These are phyloP conservation scores for Gymnothorax javanicus DNA, from an alignment of 2,797 vertebrate species.

Conservation along the genomic window DNA sequence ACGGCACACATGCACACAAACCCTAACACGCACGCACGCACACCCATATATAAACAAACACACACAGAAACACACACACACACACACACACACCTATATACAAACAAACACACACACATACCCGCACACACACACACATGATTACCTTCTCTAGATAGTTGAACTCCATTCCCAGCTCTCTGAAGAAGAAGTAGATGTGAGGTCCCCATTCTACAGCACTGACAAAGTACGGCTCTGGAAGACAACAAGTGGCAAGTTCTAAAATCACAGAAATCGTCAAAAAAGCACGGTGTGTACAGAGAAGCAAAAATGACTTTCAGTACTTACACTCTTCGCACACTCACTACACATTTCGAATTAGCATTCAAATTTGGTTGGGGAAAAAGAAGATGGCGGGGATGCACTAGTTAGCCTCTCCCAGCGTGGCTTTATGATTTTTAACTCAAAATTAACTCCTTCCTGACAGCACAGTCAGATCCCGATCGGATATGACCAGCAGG, in stretches of 20 bases:
- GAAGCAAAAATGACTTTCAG: too few species aligned
- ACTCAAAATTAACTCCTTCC: too few species aligned
- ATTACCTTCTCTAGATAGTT: slow-evolving; percentile 95
- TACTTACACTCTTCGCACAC: too few species aligned
- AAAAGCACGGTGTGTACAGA: too few species aligned
- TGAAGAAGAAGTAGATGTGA: slow-evolving; percentile 98
- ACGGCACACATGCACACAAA: slow-evolving; percentile 6
- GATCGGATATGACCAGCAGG: too few species aligned
- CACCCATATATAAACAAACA: background rate
- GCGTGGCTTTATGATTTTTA: too few species aligned
- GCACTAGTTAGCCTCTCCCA: too few species aligned
- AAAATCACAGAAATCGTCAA: too few species aligned
- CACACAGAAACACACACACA: background rate
- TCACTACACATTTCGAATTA: too few species aligned
- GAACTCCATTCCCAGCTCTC: slow-evolving; percentile 97
- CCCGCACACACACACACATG: background rate
- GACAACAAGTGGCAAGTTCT: slow-evolving; percentile 2
- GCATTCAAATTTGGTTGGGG: too few species aligned
- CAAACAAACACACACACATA: background rate
- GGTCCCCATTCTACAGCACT: slow-evolving; percentile 91
- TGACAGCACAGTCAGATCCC: too few species aligned
- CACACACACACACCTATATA: background rate
- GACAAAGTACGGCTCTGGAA: slow-evolving; percentile 92
- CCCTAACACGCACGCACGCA: slow-evolving; percentile 9
- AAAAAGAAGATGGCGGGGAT: too few species aligned